Percentiles rank a stretch among this genome's conserved stretches.
Evolutionary conservation across 1,140 invertebrate genomes (phyloP).

Genomic region (Zaprionus camerounensis): DNA sequence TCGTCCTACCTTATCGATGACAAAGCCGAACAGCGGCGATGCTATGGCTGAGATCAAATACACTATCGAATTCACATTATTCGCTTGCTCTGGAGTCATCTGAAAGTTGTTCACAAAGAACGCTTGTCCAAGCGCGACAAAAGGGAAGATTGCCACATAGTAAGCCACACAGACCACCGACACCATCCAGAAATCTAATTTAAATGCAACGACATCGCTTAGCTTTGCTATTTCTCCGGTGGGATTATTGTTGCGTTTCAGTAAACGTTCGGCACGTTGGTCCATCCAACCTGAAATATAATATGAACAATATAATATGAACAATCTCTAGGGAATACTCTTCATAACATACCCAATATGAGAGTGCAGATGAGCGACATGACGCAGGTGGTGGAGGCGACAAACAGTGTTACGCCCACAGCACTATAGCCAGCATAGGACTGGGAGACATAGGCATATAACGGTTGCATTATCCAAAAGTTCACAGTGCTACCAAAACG

Average conservation of each 20-base stretch:
- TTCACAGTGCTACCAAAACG: conserved; percentile 97
- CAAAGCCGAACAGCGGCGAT: conserved; percentile 95
- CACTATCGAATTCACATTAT: conserved; percentile 94
- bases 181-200: conserved; percentile 94
- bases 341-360: conserved; percentile 85
- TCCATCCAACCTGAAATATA: conserved; percentile 90
- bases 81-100: conserved; percentile 90
- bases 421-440: conserved; percentile 89
- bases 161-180: conserved; percentile 96
- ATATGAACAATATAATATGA: not conserved
- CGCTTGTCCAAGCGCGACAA: conserved; percentile 96
- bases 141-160: conserved; percentile 98
- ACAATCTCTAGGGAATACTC: not conserved
- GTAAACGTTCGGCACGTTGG: conserved; percentile 91
- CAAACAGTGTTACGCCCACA: conserved; percentile 92
- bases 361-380: conserved; percentile 93
- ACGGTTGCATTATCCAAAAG: conserved; percentile 94
- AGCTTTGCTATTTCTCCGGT: conserved; percentile 90
- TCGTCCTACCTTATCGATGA: conserved; percentile 95
- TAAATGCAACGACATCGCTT: conserved; percentile 94
- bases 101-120: conserved; percentile 96
- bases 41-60: conserved; percentile 95
- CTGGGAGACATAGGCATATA: conserved; percentile 91
- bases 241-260: conserved; percentile 88
- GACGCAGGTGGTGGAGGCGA: conserved; percentile 92